Evolutionary conservation across 2,113 vertebrate genomes (phyloP), one percentile per base, ranked within the genome.

Genomic region (Etheostoma spectabile): DNA sequence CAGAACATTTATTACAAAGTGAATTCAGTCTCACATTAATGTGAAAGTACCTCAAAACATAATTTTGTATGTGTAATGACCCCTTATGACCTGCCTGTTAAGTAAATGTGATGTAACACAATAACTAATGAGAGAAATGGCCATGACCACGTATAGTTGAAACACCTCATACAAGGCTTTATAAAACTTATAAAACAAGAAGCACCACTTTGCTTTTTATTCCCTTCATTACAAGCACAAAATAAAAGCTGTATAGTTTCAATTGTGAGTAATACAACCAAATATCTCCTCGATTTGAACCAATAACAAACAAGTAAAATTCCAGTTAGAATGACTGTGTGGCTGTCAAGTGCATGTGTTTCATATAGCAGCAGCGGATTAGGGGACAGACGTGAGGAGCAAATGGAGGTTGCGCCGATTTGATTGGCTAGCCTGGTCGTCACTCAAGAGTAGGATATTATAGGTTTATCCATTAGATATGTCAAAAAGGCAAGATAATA

Each of bases 331-430:
- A 10, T 6, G n/a, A 69, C 14, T 56, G 35, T 35, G 49, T 22
- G n/a, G 30, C 87, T 90, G 90, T 87, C 90, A 90, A 78, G 67
- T 77, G 48, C 85, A 84, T 84, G 83, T 73, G 88, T 86, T 74
- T 77, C 66, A 52, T 80, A 53, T 79, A 82, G 74, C 80, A 83
- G 68, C 80, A 49, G 67, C 21, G 87, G 84, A 85, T 91, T 87
- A 85, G 74, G 78, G 72, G 75, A 85, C 51, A 74, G 78, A 88
- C 82, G 85, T 77, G 90, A 83, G 73, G 88, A 88, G 93, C 91
- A 94, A 95, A 95, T 93, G 92, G 93, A 93, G 85, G 86, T 80
- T 80, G 90, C 77, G 24, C 55, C 67, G 60, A 77, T 83, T 2
- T 86, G 82, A 93, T 93, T 92, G 93, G 94, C 74, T 67, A 61